Evolutionary conservation across 2,888 invertebrate genomes (phyloP).

Genomic region (Patella depressa): DNA sequence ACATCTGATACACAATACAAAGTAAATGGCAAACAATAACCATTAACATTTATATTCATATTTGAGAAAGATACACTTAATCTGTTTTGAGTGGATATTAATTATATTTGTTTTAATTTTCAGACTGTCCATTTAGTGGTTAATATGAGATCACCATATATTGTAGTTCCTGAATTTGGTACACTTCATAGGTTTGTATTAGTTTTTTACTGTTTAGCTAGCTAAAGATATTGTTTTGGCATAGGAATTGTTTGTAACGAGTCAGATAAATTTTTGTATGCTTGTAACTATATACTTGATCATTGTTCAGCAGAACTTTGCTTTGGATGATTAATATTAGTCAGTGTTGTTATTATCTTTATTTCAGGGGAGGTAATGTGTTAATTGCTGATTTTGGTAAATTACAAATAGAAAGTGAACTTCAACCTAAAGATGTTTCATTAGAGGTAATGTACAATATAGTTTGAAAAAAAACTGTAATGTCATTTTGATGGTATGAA

Average conservation of each 20-base stretch:
- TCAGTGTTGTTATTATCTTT: neutral
- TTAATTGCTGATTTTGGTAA: slow-evolving; percentile 82
- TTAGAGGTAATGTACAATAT: slow-evolving; percentile 73
- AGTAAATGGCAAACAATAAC: too few species aligned
- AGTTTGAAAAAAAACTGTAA: neutral
- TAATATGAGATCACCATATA: slow-evolving; percentile 82
- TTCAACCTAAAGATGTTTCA: slow-evolving; percentile 79
- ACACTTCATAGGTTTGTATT: slow-evolving; percentile 72
- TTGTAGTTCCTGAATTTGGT: slow-evolving; percentile 83
- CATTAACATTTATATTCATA: too few species aligned
- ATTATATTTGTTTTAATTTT: slow-evolving; percentile 32
- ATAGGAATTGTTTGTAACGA: too few species aligned
- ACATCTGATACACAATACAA: too few species aligned
- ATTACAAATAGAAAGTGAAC: slow-evolving; percentile 80
- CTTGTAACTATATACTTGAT: too few species aligned
- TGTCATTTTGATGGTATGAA: too few species aligned
- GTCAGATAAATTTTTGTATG: too few species aligned
- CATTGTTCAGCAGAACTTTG: too few species aligned
- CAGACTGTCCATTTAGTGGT: slow-evolving; percentile 80
- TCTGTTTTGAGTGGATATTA: neutral
- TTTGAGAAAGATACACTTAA: too few species aligned
- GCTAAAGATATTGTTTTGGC: too few species aligned
- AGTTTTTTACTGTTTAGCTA: too few species aligned
- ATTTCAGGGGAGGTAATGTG: slow-evolving; percentile 77
- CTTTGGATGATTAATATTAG: too few species aligned